phyloP scores from a whole-genome alignment of 2,888 invertebrate species.

The Hipparchia semele region DNA sequence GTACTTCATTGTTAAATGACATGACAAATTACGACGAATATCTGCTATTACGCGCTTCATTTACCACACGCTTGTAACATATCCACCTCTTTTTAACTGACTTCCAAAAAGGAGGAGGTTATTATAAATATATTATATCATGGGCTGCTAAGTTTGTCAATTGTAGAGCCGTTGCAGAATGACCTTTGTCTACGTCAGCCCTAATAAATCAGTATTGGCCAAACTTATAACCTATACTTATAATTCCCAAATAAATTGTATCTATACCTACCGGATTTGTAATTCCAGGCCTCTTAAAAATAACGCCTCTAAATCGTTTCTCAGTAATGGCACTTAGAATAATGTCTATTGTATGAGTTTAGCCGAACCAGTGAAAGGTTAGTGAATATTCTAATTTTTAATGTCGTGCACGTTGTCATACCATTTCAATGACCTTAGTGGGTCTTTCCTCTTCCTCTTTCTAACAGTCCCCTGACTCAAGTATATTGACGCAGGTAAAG shows the following conservation, averaged over 20 bases:
- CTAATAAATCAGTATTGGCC: no score
- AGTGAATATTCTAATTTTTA: constrained; percentile 11
- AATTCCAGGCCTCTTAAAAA: background rate
- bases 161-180: no score
- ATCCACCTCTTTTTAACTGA: no score
- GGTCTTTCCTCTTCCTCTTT: constrained; percentile 37
- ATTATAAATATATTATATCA: no score
- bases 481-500: constrained; percentile 10
- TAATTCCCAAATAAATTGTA: background rate
- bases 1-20: no score
- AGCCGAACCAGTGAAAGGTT: constrained; percentile 26
- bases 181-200: no score
- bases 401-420: constrained; percentile 16
- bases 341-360: constrained; percentile 8
- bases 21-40: no score
- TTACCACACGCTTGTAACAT: no score
- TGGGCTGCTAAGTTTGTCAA: no score
- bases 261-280: constrained; percentile 1
- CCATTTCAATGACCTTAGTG: constrained; percentile 23
- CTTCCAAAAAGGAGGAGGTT: no score
- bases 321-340: background rate
- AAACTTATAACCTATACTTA: background rate
- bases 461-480: constrained; percentile 23
- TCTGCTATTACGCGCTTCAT: no score
- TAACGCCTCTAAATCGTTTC: constrained; percentile 7